Evolutionary conservation across 2,888 invertebrate species (phyloP).

Genomic region (Eremobia ochroleuca): DNA sequence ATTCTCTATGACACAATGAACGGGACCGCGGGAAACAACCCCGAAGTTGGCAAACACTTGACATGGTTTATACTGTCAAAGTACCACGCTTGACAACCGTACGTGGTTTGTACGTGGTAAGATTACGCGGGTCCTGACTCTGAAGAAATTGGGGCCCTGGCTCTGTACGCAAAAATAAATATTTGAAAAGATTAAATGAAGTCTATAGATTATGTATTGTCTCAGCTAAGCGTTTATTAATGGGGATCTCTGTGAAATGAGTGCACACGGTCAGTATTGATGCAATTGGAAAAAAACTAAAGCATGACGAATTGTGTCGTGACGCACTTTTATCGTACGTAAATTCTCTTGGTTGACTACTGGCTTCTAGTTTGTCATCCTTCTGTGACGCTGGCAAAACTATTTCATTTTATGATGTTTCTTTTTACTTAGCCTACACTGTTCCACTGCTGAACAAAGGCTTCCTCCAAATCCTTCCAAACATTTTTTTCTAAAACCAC

Average conservation of each 20-base stretch:
- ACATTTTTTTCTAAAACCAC: neutral
- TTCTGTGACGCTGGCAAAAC: neutral
- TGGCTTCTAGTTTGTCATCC: neutral
- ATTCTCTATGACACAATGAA: too few species aligned
- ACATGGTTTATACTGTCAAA: neutral
- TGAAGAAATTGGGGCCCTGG: neutral
- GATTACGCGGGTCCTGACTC: neutral
- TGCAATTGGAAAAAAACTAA: neutral
- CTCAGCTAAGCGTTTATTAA: neutral
- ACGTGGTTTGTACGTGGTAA: neutral
- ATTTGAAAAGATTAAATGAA: slow-evolving; percentile 3
- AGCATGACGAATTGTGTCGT: neutral
- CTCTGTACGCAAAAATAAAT: neutral
- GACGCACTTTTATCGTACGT: neutral
- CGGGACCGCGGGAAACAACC: neutral
- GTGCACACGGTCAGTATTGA: neutral
- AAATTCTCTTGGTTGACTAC: neutral
- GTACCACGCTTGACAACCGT: neutral
- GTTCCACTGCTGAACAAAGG: neutral
- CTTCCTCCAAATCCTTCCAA: neutral
- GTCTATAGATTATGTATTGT: neutral
- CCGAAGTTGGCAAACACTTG: neutral
- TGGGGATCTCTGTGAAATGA: neutral
- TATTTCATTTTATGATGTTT: neutral
- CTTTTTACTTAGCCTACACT: neutral